Conservation (phyloP, 2,113 vertebrate species). For the Cygnus buccinator region DNA sequence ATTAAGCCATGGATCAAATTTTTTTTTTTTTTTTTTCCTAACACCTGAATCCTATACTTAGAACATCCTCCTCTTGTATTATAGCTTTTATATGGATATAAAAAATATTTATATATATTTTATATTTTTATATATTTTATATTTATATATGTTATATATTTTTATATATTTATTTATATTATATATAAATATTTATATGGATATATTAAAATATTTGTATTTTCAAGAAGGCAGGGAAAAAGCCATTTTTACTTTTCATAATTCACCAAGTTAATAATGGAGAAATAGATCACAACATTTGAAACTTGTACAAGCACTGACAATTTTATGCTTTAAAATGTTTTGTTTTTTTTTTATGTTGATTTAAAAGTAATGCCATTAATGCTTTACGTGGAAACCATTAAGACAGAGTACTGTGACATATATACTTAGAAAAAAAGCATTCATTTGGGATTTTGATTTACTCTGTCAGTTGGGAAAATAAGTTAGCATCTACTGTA, state of each 20-base stretch:
- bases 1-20: not conserved
- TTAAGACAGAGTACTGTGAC: not conserved
- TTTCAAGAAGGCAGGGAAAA: not conserved
- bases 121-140: too few relatives aligned
- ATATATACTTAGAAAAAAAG: not conserved
- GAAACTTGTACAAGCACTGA: not conserved
- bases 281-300: not conserved
- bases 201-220: not conserved
- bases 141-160: too few relatives aligned
- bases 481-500: not conserved
- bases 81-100: not conserved
- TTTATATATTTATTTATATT: too few relatives aligned
- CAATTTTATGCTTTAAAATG: not conserved
- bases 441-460: not conserved
- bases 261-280: not conserved
- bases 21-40: not conserved
- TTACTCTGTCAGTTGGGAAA: not conserved
- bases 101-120: not conserved
- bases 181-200: too few relatives aligned
- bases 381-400: not conserved
- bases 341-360: not conserved
- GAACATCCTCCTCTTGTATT: not conserved
- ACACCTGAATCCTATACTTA: not conserved
- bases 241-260: not conserved
- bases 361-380: not conserved